Evolutionary conservation across 1,140 invertebrate genomes (phyloP).

Genomic region (Lucilia sericata): DNA sequence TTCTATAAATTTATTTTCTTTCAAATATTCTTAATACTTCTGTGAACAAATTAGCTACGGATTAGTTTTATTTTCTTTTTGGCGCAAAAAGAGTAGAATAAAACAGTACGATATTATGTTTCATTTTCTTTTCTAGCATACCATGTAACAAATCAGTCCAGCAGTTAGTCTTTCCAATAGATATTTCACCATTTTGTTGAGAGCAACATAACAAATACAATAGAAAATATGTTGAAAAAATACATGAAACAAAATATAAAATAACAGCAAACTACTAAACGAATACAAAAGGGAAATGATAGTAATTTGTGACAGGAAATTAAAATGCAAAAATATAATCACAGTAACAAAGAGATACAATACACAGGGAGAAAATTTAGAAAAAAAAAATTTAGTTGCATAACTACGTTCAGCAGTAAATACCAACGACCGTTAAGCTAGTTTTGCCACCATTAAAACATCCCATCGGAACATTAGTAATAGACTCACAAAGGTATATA

Average conservation of each 20-base stretch:
- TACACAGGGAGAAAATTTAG: neutral
- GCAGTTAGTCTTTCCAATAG: neutral
- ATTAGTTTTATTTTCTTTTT: too few relatives aligned
- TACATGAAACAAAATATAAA: neutral
- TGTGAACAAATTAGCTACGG: neutral
- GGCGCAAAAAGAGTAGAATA: too few relatives aligned
- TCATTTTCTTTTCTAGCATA: too few relatives aligned
- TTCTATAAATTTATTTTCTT: neutral
- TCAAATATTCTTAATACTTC: neutral
- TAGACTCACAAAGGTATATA: too few relatives aligned
- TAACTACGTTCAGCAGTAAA: too few relatives aligned
- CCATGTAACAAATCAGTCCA: neutral
- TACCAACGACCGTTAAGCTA: too few relatives aligned
- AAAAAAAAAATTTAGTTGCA: neutral
- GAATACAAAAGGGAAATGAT: neutral
- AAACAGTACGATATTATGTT: too few relatives aligned
- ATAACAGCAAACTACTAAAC: neutral
- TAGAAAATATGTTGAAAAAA: neutral
- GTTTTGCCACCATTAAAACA: too few relatives aligned
- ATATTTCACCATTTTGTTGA: neutral
- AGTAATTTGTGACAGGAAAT: constrained; percentile 1
- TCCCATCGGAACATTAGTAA: too few relatives aligned
- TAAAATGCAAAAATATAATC: constrained; percentile 7
- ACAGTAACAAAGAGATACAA: neutral
- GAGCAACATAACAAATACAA: neutral